Percentiles rank a stretch among this genome's conserved stretches.
Conservation (phyloP, 1,140 invertebrate species). For the Heliconius eleuchia region DNA sequence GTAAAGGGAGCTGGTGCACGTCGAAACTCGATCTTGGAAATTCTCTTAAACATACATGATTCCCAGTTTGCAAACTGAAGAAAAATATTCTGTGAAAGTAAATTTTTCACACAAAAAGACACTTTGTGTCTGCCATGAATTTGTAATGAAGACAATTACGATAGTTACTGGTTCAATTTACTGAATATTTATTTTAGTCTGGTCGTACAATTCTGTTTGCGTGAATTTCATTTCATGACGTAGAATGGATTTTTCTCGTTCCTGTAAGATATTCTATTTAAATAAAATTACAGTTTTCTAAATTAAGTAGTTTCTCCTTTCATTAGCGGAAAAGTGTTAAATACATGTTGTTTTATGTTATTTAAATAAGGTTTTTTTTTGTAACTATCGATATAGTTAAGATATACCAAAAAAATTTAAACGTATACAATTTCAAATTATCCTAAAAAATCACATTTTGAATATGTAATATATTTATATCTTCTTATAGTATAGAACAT, state of each 20-base stretch:
- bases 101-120: neutral
- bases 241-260: too few species aligned
- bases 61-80: constrained; percentile 45
- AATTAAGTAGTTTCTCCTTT: too few species aligned
- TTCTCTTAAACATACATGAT: constrained; percentile 54
- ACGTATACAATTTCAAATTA: too few species aligned
- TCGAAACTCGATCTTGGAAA: constrained; percentile 39
- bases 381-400: too few species aligned
- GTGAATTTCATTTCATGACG: too few species aligned
- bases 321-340: too few species aligned
- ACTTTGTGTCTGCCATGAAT: neutral
- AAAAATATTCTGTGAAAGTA: constrained; percentile 62
- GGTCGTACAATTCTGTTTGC: too few species aligned
- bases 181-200: neutral
- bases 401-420: too few species aligned
- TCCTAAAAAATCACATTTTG: neutral
- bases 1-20: constrained; percentile 27
- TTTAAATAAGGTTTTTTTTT: too few species aligned
- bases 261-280: too few species aligned
- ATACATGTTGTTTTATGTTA: too few species aligned
- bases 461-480: neutral
- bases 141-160: neutral
- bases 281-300: too few species aligned
- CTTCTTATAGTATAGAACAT: neutral
- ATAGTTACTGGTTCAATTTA: neutral